A percentile compares a stretch with the other conserved stretches of the same genome.
Evolutionary conservation across 2,888 invertebrate genomes (phyloP).

Genomic region (Chaetogeoica ovagalla): DNA sequence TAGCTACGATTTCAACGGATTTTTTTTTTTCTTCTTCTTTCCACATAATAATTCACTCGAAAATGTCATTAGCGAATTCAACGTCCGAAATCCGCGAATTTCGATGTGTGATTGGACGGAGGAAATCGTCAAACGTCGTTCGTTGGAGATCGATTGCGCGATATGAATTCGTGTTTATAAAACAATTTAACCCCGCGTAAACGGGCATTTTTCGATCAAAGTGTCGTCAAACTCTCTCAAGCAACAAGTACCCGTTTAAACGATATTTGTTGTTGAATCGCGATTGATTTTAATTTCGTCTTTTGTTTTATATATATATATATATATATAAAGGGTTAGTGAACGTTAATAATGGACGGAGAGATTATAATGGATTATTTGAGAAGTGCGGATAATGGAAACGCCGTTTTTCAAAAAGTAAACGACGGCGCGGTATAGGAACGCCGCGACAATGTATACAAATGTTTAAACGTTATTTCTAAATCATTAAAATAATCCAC

Average conservation of each 20-base stretch:
- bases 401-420: conserved; percentile 31
- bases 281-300: conserved; percentile 22
- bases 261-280: background rate
- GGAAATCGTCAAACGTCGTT: too few species aligned
- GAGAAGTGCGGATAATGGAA: conserved; percentile 32
- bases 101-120: too few species aligned
- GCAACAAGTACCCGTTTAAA: background rate
- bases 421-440: conserved; percentile 20
- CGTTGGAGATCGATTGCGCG: too few species aligned
- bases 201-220: background rate
- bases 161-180: too few species aligned
- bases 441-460: conserved; percentile 14
- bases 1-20: too few species aligned
- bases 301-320: conserved; percentile 28
- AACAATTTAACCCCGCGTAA: too few species aligned
- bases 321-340: conserved; percentile 17
- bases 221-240: background rate
- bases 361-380: conserved; percentile 36
- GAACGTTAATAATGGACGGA: conserved; percentile 23
- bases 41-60: too few species aligned
- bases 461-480: conserved; percentile 35
- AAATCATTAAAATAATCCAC: conserved; percentile 10
- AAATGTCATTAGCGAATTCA: too few species aligned
- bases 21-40: too few species aligned
- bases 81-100: too few species aligned